Percentiles rank a stretch among this genome's conserved stretches.
These are phyloP conservation scores for Zelleria hepariella DNA, from an alignment of 2,888 invertebrate species.

Conservation along the genomic window DNA sequence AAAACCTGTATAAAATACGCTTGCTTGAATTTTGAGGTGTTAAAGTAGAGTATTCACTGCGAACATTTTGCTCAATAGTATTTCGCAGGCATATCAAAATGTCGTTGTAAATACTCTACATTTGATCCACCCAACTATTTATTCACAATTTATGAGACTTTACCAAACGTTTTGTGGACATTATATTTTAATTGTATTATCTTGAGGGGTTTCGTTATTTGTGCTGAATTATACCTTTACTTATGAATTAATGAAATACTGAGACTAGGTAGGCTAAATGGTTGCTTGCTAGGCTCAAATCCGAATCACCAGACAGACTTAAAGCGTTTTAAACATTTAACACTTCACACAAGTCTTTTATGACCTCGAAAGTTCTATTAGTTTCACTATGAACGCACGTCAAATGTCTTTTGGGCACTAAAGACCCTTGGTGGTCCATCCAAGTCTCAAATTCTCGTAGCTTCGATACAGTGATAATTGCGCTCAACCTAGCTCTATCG, in stretches of 20 bases:
- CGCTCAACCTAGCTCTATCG: no score
- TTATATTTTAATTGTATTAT: background rate
- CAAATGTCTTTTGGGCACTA: background rate
- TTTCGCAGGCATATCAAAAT: background rate
- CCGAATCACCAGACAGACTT: background rate
- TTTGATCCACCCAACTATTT: background rate
- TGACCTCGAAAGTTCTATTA: background rate
- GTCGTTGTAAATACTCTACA: background rate
- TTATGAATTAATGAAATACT: background rate
- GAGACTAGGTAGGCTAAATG: background rate
- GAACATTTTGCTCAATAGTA: background rate
- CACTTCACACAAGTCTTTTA: background rate
- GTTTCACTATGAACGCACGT: conserved; percentile 3
- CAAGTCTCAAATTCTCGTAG: no score
- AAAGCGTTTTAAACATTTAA: background rate
- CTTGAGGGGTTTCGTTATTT: background rate
- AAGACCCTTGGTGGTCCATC: no score
- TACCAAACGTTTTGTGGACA: background rate
- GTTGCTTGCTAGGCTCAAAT: background rate
- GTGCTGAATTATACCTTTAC: background rate
- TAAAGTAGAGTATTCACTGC: background rate
- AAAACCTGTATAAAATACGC: background rate
- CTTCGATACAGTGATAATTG: no score
- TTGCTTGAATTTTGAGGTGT: background rate
- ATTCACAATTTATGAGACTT: background rate